Evolutionary conservation across 1,140 invertebrate genomes (phyloP).

Genomic region (Phenacoccus solenopsis): DNA sequence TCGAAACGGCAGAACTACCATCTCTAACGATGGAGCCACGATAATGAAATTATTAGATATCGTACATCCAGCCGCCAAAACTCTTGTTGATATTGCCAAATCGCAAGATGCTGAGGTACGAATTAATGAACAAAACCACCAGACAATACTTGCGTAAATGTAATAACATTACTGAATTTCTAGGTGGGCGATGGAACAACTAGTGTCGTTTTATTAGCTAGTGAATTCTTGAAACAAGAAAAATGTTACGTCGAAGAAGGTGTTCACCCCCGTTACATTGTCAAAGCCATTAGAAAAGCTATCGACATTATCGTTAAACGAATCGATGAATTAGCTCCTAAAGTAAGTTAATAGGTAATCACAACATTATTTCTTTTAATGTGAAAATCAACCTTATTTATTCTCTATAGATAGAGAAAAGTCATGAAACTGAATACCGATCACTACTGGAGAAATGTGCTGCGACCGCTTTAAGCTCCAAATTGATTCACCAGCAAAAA

Average conservation of each 20-base stretch:
- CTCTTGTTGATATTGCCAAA: conserved; percentile 96
- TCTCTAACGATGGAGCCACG: conserved; percentile 99
- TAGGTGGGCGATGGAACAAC: conserved; percentile 97
- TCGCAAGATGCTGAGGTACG: conserved; percentile 96
- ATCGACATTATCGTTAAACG: conserved; percentile 66
- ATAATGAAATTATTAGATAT: conserved; percentile 96
- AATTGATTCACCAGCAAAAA: conserved; percentile 89
- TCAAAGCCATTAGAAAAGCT: conserved; percentile 73
- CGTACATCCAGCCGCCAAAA: conserved; percentile 95
- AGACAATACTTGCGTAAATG: not conserved
- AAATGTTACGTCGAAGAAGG: conserved; percentile 95
- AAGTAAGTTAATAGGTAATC: conserved; percentile 32
- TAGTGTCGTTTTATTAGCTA: conserved; percentile 86
- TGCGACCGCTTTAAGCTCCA: conserved; percentile 89
- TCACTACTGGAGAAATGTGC: conserved; percentile 86
- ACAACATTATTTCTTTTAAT: not conserved
- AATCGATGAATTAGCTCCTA: conserved; percentile 75
- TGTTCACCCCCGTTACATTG: conserved; percentile 87
- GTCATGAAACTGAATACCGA: conserved; percentile 46
- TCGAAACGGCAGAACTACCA: conserved; percentile 74
- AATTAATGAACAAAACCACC: not conserved
- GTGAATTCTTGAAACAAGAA: conserved; percentile 88
- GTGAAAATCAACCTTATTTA: not conserved
- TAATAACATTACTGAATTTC: conserved; percentile 21
- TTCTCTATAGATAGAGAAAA: conserved; percentile 44